phyloP scores from a whole-genome alignment of 1,140 invertebrate genomes.

The Magallana ariakensis region DNA sequence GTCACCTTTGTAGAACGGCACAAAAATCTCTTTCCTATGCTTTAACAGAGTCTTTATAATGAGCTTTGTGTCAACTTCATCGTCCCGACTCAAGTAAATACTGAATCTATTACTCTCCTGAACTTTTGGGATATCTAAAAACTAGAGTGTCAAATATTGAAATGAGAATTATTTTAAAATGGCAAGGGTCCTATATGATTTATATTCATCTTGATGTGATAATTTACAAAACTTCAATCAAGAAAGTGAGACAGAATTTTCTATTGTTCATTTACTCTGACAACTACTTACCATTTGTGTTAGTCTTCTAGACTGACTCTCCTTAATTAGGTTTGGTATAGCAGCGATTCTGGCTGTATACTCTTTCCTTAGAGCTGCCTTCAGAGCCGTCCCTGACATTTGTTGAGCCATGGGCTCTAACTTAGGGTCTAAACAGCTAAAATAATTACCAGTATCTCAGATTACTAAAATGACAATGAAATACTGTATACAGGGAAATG shows the following conservation, averaged over 20 bases:
- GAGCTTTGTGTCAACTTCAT: slow-evolving; percentile 87
- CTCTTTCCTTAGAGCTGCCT: slow-evolving; percentile 2
- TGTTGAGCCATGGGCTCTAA: neutral
- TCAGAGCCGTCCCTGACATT: neutral
- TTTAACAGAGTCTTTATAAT: slow-evolving; percentile 86
- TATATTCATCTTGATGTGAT: too few species aligned
- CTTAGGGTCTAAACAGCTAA: neutral
- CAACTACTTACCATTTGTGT: neutral
- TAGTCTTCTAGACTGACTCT: slow-evolving; percentile 7
- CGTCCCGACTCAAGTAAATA: slow-evolving; percentile 87
- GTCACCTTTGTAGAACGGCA: slow-evolving; percentile 82
- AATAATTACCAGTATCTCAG: too few species aligned
- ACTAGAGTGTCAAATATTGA: slow-evolving; percentile 31
- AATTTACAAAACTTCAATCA: too few species aligned
- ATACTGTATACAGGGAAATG: too few species aligned
- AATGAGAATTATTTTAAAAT: neutral
- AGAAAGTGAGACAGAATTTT: neutral
- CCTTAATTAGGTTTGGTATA: slow-evolving; percentile 7
- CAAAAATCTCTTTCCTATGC: slow-evolving; percentile 84
- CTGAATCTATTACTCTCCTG: slow-evolving; percentile 83
- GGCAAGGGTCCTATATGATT: too few species aligned
- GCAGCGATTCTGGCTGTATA: neutral
- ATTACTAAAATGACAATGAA: too few species aligned
- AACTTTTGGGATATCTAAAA: slow-evolving; percentile 50
- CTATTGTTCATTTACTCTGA: neutral